These are phyloP conservation scores for Caenorhabditis afra DNA, from an alignment of 2,888 invertebrate species.

Conservation along the genomic window DNA sequence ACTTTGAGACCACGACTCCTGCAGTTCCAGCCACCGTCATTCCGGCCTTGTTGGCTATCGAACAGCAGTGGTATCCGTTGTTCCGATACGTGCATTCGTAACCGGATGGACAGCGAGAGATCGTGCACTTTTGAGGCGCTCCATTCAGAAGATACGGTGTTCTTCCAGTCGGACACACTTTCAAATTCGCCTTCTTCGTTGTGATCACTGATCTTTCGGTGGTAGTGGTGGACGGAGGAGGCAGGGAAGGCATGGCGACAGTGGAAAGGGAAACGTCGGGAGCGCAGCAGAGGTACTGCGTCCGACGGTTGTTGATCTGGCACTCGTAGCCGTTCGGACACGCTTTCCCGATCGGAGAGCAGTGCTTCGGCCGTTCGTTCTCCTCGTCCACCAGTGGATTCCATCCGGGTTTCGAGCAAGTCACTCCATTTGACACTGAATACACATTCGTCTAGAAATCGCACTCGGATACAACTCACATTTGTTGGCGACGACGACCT, in stretches of 20 bases:
- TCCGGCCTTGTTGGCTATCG: slow-evolving; percentile 43
- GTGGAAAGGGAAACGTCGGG: slow-evolving; percentile 17
- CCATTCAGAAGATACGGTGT: slow-evolving; percentile 73
- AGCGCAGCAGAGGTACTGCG: slow-evolving; percentile 73
- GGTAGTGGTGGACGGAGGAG: slow-evolving; percentile 39
- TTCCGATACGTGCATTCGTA: slow-evolving; percentile 72
- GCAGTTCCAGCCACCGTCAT: slow-evolving; percentile 43
- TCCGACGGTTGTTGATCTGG: slow-evolving; percentile 68
- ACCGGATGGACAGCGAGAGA: slow-evolving; percentile 63
- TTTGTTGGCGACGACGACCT: slow-evolving; percentile 4
- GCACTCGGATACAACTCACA: slow-evolving; percentile 2
- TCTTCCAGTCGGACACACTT: slow-evolving; percentile 66
- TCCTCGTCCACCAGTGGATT: slow-evolving; percentile 60
- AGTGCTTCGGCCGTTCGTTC: slow-evolving; percentile 62
- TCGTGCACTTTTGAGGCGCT: slow-evolving; percentile 68
- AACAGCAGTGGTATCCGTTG: slow-evolving; percentile 70
- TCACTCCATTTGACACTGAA: slow-evolving; percentile 51
- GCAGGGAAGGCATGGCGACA: slow-evolving; percentile 24
- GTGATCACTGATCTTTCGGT: slow-evolving; percentile 27
- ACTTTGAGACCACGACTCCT: slow-evolving; percentile 25
- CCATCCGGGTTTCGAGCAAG: slow-evolving; percentile 67
- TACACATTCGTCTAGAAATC: no score
- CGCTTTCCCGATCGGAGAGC: slow-evolving; percentile 63
- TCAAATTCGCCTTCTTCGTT: slow-evolving; percentile 28
- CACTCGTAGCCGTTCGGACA: slow-evolving; percentile 62